Base-by-base conservation (phyloP, 2,797 vertebrate species). In the Chlorospingus flavigularis region DNA sequence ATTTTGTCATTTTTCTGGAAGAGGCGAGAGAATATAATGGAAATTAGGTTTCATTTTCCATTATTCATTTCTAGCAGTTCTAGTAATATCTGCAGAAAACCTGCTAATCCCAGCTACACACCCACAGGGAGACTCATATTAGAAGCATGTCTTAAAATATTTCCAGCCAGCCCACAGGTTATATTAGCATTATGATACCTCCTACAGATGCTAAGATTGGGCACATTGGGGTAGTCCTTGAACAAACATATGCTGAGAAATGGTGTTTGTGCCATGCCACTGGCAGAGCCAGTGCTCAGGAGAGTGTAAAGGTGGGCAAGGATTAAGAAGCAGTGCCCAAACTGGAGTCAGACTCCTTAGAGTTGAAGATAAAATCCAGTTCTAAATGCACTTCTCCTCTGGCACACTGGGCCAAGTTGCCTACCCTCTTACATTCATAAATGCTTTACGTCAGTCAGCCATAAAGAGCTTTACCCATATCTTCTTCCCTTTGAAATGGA, bases 1-100 rank as follows among this genome's bases (percentile, higher is more conserved):
- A 70, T 70, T 84, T 83, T 90, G 73, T 65, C 35, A 77, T 66
- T 83, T 88, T 86, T 78, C 70, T 95, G 83, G 58, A 88, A 93
- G 42, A 91, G 50, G 21, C 0, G 5, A 77, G 58, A 89, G 31
- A 91, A 88, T 48, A 50, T 61, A 72, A 72, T 53, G 33, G 33
- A 90, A 93, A 87, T 73, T 31, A 57, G 7, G 21, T 40, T 87
- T 71, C 77, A 30, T 74, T 88, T 91, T 78, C 76, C 63, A 48
- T 94, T 95, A 54, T 91, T 95, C 45, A 6, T 79, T 91, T 83
- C 87, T 82, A 72, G 50, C 47, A 48, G 51, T 84, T 91, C 68
- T 71, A 61, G 65, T 62, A 61, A 42, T 77, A 87, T 43, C 65
- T 86, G 65, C 61, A 86, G 78, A 80, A 91, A 91, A 74, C 19